Conservation (phyloP, 2,797 vertebrate genomes). For the Cephalopachus bancanus region DNA sequence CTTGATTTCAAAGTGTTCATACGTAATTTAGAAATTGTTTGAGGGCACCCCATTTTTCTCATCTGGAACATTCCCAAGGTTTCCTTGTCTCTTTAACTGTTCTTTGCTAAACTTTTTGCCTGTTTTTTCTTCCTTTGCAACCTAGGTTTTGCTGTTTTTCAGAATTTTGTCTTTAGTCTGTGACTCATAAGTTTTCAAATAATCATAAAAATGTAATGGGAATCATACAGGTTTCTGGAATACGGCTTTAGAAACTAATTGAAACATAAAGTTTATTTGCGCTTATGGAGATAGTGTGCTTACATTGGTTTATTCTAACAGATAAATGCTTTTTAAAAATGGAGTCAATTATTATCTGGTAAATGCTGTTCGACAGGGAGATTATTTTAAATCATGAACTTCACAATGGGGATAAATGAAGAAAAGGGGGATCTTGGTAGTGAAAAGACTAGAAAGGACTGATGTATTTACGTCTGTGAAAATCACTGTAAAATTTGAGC, state of each 20-base stretch:
- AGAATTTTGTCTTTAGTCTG: slow-evolving; percentile 40
- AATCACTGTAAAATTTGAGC: background rate
- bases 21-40: background rate
- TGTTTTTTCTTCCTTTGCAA: background rate
- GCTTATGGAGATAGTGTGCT: background rate
- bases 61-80: background rate
- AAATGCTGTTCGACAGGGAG: background rate
- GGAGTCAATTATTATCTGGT: background rate
- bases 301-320: slow-evolving; percentile 9
- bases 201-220: slow-evolving; percentile 8
- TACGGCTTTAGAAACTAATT: slow-evolving; percentile 26
- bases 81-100: background rate
- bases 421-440: background rate
- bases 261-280: background rate
- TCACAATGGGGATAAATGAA: background rate
- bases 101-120: background rate
- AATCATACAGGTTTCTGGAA: background rate
- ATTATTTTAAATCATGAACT: background rate
- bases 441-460: background rate
- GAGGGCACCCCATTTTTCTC: background rate
- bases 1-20: background rate
- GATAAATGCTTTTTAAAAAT: slow-evolving; percentile 50
- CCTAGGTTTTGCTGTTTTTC: background rate
- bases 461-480: background rate
- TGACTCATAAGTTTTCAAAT: slow-evolving; percentile 44